phyloP scores from a whole-genome alignment of 2,113 vertebrate species.

The Ailurus styani region DNA sequence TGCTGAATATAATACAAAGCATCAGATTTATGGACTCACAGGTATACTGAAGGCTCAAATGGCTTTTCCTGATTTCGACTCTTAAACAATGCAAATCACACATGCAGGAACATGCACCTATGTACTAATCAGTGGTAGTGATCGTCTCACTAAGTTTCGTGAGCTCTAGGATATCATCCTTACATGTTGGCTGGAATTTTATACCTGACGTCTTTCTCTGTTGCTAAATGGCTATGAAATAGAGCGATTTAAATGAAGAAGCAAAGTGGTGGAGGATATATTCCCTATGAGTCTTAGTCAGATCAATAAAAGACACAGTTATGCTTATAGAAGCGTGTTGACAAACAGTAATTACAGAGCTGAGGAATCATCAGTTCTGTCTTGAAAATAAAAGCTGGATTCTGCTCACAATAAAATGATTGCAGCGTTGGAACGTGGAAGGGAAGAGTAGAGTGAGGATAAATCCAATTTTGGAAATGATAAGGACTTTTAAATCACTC shows the following conservation, averaged over 20 bases:
- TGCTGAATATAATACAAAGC: not conserved
- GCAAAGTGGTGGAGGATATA: not conserved
- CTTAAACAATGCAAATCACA: slow-evolving; percentile 14
- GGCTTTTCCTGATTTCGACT: slow-evolving; percentile 65
- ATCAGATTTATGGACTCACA: slow-evolving; percentile 35
- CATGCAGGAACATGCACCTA: accelerated
- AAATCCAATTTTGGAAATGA: not conserved
- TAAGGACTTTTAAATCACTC: not conserved
- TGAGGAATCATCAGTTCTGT: slow-evolving; percentile 32
- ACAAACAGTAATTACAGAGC: slow-evolving; percentile 56
- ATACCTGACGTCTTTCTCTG: not conserved
- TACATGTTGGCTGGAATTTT: slow-evolving; percentile 64
- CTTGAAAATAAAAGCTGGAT: slow-evolving; percentile 53
- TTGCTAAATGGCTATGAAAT: slow-evolving; percentile 60
- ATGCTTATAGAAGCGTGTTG: slow-evolving; percentile 59
- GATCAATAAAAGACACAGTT: slow-evolving; percentile 62
- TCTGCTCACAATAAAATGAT: not conserved
- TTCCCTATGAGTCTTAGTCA: slow-evolving; percentile 24
- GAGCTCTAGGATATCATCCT: slow-evolving; percentile 51
- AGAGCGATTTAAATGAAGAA: slow-evolving; percentile 55
- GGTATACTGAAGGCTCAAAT: slow-evolving; percentile 47
- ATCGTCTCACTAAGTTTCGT: not conserved
- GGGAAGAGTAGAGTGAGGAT: not conserved
- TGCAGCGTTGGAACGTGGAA: not conserved
- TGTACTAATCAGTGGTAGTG: not conserved